These are phyloP conservation scores for Gandaritis pyraliata DNA, from an alignment of 2,888 invertebrate species.

Conservation along the genomic window DNA sequence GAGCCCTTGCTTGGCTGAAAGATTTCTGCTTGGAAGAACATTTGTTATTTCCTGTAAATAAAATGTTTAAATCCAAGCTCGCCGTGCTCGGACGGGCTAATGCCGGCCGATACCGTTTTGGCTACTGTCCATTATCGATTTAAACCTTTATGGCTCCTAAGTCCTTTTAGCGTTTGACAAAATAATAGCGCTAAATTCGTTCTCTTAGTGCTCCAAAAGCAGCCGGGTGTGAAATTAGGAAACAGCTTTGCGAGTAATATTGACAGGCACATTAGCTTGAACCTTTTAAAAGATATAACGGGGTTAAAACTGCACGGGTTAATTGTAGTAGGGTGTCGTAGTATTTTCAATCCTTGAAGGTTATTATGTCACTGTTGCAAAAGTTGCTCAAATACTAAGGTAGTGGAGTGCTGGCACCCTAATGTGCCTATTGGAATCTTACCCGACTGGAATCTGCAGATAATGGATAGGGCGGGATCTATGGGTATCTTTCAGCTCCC, in stretches of 20 bases:
- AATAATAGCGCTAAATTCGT: conserved; percentile 46
- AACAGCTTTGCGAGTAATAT: conserved; percentile 53
- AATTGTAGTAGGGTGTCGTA: too few species aligned
- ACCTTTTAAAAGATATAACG: conserved; percentile 51
- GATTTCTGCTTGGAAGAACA: conserved; percentile 14
- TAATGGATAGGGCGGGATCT: conserved; percentile 11
- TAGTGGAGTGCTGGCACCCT: neutral
- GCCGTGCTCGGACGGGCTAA: conserved; percentile 18
- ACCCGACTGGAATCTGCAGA: neutral
- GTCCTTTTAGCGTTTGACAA: conserved; percentile 36
- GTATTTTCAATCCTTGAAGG: neutral
- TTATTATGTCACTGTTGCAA: too few species aligned
- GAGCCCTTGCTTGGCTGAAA: conserved; percentile 40
- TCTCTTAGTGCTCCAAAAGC: conserved; percentile 49
- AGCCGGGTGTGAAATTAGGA: conserved; percentile 62
- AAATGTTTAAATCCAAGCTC: conserved; percentile 20
- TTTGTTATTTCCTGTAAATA: conserved; percentile 13
- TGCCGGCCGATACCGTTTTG: conserved; percentile 25
- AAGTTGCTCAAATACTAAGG: too few species aligned
- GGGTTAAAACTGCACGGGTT: conserved; percentile 46
- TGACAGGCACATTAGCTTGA: conserved; percentile 46
- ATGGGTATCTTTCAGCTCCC: conserved; percentile 7
- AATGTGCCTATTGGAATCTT: neutral
- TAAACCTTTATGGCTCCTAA: conserved; percentile 34
- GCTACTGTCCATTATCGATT: conserved; percentile 35